phyloP scores from a whole-genome alignment of 2,113 vertebrate genomes.

The Salvelinus alpinus region DNA sequence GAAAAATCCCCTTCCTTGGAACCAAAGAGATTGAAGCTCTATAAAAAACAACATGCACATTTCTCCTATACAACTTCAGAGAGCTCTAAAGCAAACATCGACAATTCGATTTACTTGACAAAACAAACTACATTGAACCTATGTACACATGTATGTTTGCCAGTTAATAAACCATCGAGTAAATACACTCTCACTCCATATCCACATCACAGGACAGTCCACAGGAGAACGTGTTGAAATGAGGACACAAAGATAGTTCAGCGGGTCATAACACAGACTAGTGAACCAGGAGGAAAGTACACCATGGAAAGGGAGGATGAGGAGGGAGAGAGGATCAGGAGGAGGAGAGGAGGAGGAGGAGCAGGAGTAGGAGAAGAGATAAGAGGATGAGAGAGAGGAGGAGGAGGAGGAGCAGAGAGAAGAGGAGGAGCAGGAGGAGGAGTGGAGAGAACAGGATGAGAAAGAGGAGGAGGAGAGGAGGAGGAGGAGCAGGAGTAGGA shows the following conservation, averaged over 20 bases:
- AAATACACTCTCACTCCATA: no score
- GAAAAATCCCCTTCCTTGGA: conserved; percentile 53
- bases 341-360: not conserved
- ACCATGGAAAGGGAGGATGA: not conserved
- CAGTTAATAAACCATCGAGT: no score
- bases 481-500: not conserved
- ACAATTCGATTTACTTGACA: no score
- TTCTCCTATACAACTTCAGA: conserved; percentile 35
- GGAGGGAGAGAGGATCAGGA: not conserved
- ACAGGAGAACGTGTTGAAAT: no score
- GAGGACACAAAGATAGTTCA: no score
- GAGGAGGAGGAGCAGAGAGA: not conserved
- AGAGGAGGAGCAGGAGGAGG: no score
- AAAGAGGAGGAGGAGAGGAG: not conserved
- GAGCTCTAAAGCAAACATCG: not conserved
- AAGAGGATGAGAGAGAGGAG: not conserved
- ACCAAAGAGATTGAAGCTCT: conserved; percentile 40
- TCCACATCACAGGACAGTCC: no score
- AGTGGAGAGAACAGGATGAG: not conserved
- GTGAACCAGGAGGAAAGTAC: no score
- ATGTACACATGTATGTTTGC: no score
- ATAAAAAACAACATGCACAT: conserved; percentile 33
- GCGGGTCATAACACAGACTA: no score
- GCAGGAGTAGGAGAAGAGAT: not conserved
- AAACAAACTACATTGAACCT: no score